Conservation (phyloP, 2,113 vertebrate species). For the Steatornis caripensis region DNA sequence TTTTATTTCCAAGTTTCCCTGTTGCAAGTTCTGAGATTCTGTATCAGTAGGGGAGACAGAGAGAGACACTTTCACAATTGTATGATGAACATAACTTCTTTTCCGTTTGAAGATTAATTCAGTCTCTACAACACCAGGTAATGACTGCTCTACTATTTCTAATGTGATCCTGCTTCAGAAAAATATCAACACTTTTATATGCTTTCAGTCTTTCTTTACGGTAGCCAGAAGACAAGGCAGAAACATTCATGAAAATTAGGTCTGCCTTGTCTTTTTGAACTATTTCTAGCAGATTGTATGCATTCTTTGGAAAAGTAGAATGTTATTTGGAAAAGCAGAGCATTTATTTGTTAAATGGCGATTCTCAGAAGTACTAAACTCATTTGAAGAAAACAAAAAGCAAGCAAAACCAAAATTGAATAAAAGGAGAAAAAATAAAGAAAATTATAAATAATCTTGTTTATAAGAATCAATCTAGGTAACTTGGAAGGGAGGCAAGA, state of each 20-base stretch:
- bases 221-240: neutral
- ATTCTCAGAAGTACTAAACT: neutral
- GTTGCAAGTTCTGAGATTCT: neutral
- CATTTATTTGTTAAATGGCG: neutral
- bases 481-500: neutral
- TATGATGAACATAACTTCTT: neutral
- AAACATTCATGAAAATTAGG: neutral
- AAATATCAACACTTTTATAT: neutral
- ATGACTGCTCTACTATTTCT: neutral
- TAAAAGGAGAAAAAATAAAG: neutral
- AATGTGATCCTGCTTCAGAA: neutral
- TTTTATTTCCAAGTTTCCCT: neutral
- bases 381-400: neutral
- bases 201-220: neutral
- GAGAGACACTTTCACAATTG: neutral
- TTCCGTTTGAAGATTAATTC: neutral
- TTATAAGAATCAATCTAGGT: neutral
- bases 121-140: neutral
- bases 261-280: neutral
- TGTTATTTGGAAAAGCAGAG: neutral
- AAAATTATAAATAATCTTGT: neutral
- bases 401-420: neutral
- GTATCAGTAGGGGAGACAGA: neutral
- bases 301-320: neutral
- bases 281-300: neutral